Percentiles rank a stretch among this genome's conserved stretches.
Conservation (phyloP, 2,797 vertebrate species). For the Labeo calbasu region DNA sequence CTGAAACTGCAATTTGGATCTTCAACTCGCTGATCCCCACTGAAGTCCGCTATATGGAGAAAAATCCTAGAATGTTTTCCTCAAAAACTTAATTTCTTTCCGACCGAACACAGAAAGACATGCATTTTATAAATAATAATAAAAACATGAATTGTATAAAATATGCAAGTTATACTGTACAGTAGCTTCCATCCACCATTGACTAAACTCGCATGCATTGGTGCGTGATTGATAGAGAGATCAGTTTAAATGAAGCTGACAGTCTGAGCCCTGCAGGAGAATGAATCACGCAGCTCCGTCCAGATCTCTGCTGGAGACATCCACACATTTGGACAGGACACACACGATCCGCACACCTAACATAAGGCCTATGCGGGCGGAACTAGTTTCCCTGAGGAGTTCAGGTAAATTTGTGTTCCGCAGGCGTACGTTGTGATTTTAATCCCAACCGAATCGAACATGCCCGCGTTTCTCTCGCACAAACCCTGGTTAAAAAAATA, state of each 20-base stretch:
- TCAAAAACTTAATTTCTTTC: no score
- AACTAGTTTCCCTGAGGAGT: not conserved
- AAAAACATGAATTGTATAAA: not conserved
- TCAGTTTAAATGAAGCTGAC: slow-evolving; percentile 54
- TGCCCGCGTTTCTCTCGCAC: not conserved
- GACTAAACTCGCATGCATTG: slow-evolving; percentile 21
- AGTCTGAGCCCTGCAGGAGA: slow-evolving; percentile 40
- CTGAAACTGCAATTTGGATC: no score
- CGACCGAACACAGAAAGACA: no score
- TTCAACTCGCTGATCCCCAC: no score
- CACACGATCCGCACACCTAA: slow-evolving; percentile 12
- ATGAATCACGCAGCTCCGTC: slow-evolving; percentile 50
- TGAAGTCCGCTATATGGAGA: no score
- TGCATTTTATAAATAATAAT: no score
- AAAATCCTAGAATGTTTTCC: no score
- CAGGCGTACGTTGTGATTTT: not conserved
- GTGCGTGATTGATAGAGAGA: slow-evolving; percentile 53
- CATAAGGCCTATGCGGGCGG: not conserved
- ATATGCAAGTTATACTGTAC: no score
- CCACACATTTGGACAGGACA: slow-evolving; percentile 19
- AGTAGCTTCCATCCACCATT: not conserved
- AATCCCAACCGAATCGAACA: not conserved
- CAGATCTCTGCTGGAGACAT: slow-evolving; percentile 35
- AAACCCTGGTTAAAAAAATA: not conserved
- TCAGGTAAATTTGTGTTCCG: not conserved